Conservation (phyloP, 2,888 invertebrate species). For the Ormyrus labotus region DNA sequence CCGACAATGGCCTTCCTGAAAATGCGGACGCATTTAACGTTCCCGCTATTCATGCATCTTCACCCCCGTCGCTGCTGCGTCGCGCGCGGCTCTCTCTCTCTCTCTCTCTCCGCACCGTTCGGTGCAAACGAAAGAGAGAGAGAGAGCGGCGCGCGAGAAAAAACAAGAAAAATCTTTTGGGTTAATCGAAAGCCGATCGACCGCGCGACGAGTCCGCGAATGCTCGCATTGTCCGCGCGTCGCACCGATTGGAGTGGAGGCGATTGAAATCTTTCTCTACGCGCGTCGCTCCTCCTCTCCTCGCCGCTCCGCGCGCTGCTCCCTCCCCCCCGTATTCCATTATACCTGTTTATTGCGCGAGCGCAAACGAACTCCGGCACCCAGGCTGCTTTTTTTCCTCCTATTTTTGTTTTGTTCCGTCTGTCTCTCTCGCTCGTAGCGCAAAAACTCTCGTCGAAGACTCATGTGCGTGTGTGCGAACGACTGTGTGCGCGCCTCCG, state of each 20-base stretch:
- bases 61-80: not conserved
- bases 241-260: slow-evolving; percentile 66
- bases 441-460: not conserved
- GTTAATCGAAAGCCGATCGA: slow-evolving; percentile 71
- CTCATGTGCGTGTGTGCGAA: too few relatives aligned
- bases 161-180: slow-evolving; percentile 64
- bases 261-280: slow-evolving; percentile 68
- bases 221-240: slow-evolving; percentile 65
- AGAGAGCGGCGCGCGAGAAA: slow-evolving; percentile 25
- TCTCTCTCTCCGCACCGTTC: not conserved
- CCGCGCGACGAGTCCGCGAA: slow-evolving; percentile 65
- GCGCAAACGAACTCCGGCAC: slow-evolving; percentile 47
- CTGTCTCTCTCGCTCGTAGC: not conserved
- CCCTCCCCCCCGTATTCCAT: slow-evolving; percentile 41
- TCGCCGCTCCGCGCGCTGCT: not conserved
- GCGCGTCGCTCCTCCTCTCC: slow-evolving; percentile 13
- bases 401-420: slow-evolving; percentile 2
- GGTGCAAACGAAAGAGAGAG: slow-evolving; percentile 10
- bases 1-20: slow-evolving; percentile 44
- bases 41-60: slow-evolving; percentile 45
- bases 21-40: slow-evolving; percentile 53
- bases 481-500: not conserved
- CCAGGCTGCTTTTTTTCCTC: slow-evolving; percentile 2
- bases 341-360: slow-evolving; percentile 58
- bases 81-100: not conserved